Base-by-base conservation (phyloP, 2,888 invertebrate species). In the Phlogophora meticulosa region DNA sequence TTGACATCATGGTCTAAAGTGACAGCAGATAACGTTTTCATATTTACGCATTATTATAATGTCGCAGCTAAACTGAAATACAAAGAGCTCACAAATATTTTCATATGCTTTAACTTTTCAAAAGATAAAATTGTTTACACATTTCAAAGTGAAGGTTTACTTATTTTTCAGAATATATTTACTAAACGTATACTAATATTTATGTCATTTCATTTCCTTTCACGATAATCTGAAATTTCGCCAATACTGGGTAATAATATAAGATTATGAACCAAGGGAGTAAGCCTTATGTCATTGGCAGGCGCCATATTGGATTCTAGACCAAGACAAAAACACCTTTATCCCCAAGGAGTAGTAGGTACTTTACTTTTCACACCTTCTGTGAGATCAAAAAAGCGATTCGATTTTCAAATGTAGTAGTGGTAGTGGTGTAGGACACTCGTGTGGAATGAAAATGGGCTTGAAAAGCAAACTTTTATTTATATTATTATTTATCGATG, bases 401-500 rank as follows among this genome's bases (percentile, higher is more conserved):
- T n/a, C n/a, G n/a, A n/a, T n/a, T n/a, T n/a, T n/a, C n/a, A n/a
- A n/a, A n/a, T n/a, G n/a, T n/a, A n/a, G n/a, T n/a, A n/a, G n/a
- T n/a, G n/a, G n/a, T n/a, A n/a, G n/a, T n/a, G 87, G 88, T 85
- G 87, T 84, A 75, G 66, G 72, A 56, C 79, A 83, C 89, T 83
- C 76, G 89, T 68, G 53, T 80, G 83, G 95, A 90, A 94, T 95
- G 84, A 80, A 81, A 94, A 94, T 94, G 89, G 92, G 91, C 75
- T 81, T 87, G 88, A 91, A 93, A 95, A 94, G 91, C 87, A 82
- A 86, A 87, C 74, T n/a, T 88, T 91, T 89, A 93, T 94, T 91
- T 91, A 92, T 94, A 93, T 93, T 93, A 90, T 90, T 91, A 92
- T 93, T 90, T 91, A 90, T 90, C 85, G 73, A 87, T 86, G 80